These are phyloP conservation scores for Enteromius anoplus DNA, from an alignment of 2,797 vertebrate species.

Conservation along the genomic window DNA sequence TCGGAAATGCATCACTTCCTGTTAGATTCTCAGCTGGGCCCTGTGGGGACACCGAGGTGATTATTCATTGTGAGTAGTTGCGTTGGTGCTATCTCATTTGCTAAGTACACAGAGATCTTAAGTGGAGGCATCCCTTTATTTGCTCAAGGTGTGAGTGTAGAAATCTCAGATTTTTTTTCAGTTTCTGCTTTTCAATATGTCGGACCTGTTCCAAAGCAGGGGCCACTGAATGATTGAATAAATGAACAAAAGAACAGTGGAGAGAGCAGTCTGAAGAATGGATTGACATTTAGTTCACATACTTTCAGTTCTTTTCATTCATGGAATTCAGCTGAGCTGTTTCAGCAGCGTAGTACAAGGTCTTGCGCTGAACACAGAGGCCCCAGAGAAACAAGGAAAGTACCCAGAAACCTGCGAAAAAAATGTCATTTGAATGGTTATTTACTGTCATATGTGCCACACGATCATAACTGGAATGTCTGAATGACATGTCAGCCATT, in stretches of 20 bases:
- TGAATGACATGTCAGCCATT: not conserved
- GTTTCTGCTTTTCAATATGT: not conserved
- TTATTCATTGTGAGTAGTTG: constrained; percentile 30
- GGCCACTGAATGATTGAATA: constrained; percentile 10
- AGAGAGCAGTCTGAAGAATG: constrained; percentile 43
- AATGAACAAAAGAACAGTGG: constrained; percentile 31
- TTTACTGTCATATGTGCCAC: not conserved
- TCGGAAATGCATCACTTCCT: constrained; percentile 58
- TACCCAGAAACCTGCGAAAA: constrained; percentile 11
- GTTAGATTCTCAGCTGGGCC: constrained; percentile 36
- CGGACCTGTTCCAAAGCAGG: not conserved
- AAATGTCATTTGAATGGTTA: constrained; percentile 4
- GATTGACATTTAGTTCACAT: constrained; percentile 50
- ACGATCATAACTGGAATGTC: not conserved
- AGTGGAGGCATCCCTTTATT: constrained; percentile 24
- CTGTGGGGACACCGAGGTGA: constrained; percentile 29
- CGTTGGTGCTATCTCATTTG: constrained; percentile 21
- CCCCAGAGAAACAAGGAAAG: constrained; percentile 21
- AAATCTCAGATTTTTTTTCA: not conserved
- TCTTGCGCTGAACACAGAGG: constrained; percentile 14
- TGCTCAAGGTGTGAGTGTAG: constrained; percentile 11
- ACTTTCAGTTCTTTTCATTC: constrained; percentile 35
- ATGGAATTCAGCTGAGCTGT: constrained; percentile 17
- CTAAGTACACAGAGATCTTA: not conserved
- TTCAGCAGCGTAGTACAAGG: constrained; percentile 24